These are phyloP conservation scores for Eurois occulta DNA, from an alignment of 2,888 invertebrate species.

Conservation along the genomic window DNA sequence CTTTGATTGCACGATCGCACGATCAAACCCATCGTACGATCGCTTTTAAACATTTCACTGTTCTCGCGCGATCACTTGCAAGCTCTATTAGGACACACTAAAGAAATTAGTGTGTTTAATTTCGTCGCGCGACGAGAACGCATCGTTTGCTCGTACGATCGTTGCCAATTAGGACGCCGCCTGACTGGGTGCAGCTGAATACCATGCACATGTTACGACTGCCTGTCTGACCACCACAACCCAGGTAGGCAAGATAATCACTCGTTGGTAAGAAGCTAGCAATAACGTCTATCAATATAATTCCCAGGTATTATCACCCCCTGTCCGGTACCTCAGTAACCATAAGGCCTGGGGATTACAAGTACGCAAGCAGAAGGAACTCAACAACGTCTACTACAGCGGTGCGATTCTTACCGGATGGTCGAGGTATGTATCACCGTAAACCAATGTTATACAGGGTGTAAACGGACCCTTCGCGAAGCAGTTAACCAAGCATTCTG, in stretches of 20 bases:
- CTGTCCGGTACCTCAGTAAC: conserved; percentile 93
- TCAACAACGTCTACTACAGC: conserved; percentile 89
- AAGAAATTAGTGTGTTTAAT: no score
- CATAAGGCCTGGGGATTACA: conserved; percentile 93
- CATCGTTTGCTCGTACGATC: no score
- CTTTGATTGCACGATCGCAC: no score
- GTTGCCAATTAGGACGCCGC: no score
- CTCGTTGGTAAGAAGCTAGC: not conserved
- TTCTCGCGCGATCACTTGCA: no score
- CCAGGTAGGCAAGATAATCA: not conserved
- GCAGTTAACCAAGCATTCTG: not conserved
- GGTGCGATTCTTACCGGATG: conserved; percentile 94
- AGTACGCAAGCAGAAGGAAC: conserved; percentile 81
- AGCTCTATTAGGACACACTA: no score
- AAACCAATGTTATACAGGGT: not conserved
- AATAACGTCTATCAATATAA: not conserved
- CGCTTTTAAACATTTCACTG: no score
- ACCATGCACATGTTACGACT: not conserved
- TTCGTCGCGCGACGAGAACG: no score
- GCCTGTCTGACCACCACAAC: no score
- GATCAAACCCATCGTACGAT: no score
- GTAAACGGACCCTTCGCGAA: not conserved
- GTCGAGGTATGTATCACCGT: conserved; percentile 90
- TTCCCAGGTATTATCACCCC: conserved; percentile 90
- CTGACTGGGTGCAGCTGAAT: not conserved